Percentiles rank a stretch among this genome's conserved stretches.
Evolutionary conservation across 2,797 vertebrate genomes (phyloP).

Genomic region (Ctenosaura bakeri): DNA sequence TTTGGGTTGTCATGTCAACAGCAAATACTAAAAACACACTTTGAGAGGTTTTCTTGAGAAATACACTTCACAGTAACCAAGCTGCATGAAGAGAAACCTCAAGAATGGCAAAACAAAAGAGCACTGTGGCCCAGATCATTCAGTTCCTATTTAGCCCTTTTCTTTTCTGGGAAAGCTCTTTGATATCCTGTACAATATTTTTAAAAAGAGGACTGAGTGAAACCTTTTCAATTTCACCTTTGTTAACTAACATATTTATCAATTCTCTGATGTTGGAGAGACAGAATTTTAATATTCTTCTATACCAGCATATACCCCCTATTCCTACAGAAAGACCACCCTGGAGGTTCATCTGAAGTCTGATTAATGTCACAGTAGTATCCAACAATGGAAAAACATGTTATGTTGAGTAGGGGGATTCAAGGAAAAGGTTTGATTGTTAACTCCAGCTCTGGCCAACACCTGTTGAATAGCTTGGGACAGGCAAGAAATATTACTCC

Average conservation of each 20-base stretch:
- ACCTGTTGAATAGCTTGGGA: background rate
- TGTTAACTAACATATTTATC: background rate
- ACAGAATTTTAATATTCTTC: background rate
- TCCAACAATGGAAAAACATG: background rate
- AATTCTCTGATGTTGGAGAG: background rate
- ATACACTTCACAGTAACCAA: slow-evolving; percentile 72
- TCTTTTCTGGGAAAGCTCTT: slow-evolving; percentile 42
- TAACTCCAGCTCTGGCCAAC: background rate
- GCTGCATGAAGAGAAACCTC: slow-evolving; percentile 68
- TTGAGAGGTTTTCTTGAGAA: slow-evolving; percentile 65
- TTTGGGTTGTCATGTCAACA: slow-evolving; percentile 75
- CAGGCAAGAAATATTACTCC: background rate
- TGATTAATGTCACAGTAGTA: background rate
- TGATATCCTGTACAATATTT: slow-evolving; percentile 38
- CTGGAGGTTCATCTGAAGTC: background rate
- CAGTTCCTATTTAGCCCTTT: slow-evolving; percentile 25
- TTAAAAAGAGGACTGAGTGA: background rate
- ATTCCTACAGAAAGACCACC: background rate
- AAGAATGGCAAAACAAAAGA: slow-evolving; percentile 54
- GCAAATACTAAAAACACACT: slow-evolving; percentile 55
- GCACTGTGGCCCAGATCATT: slow-evolving; percentile 42
- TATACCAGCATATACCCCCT: background rate
- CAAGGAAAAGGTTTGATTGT: background rate
- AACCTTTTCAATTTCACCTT: background rate
- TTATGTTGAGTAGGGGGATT: background rate